Percentiles rank a stretch among this genome's conserved stretches.
phyloP scores from a whole-genome alignment of 2,797 vertebrate genomes.

The Labeo calbasu region DNA sequence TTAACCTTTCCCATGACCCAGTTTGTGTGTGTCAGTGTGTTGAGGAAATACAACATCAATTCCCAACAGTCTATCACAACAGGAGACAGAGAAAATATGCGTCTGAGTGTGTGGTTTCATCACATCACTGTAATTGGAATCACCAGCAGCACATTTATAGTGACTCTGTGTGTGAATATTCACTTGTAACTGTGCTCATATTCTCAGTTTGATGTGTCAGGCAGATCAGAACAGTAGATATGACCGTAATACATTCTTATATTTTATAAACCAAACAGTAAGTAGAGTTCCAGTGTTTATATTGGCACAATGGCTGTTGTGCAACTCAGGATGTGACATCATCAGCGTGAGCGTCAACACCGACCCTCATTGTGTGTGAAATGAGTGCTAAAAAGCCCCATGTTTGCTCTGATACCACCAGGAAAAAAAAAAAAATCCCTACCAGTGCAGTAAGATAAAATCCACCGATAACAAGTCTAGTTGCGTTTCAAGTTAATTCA shows the following conservation, averaged over 20 bases:
- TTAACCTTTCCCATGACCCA: conserved; percentile 32
- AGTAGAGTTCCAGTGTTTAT: neutral
- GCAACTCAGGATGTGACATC: conserved; percentile 44
- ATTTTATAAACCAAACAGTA: neutral
- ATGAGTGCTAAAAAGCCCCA: neutral
- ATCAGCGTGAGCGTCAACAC: neutral
- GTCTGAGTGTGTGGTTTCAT: neutral
- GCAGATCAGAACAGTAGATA: neutral
- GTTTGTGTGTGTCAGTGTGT: neutral
- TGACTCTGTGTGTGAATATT: neutral
- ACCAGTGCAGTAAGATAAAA: neutral
- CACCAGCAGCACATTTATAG: neutral
- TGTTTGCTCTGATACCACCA: neutral
- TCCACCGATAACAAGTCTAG: neutral
- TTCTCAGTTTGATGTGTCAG: neutral
- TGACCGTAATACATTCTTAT: neutral
- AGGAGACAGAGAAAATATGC: conserved; percentile 35
- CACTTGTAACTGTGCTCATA: neutral
- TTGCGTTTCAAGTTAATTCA: neutral
- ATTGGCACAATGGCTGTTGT: neutral
- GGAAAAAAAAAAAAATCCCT: too few species aligned
- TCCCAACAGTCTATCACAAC: conserved; percentile 33
- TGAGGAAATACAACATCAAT: neutral
- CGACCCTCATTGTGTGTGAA: neutral
- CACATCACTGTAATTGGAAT: neutral